Evolutionary conservation across 2,113 vertebrate genomes (phyloP), one percentile per base, ranked within the genome.

Genomic region (Percina caprodes): DNA sequence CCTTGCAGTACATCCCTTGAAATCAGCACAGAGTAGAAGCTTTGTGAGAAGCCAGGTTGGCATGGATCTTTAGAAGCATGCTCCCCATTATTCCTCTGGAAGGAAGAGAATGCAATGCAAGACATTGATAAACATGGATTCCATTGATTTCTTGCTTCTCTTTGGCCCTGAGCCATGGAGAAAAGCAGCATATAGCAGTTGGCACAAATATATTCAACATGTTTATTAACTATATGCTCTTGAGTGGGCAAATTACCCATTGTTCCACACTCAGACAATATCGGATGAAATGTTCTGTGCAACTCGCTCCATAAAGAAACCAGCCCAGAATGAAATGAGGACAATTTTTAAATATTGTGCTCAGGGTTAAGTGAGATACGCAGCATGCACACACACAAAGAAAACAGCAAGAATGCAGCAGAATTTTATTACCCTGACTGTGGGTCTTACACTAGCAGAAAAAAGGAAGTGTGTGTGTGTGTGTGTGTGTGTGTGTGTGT

Each of bases 1-100:
- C 91, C 88, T 90, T 89, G 90, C 84, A 94, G 82, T 91, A 94
- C 90, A 93, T 95, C 93, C 94, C 89, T 94, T 78, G 94, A 91
- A 92, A 95, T 87, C 79, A 91, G 85, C 86, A 95, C 79, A 55
- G 94, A 93, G 88, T 95, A 95, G 92, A 94, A 94, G 89, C 92
- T 95, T 86, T 95, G 94, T 51, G 94, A 93, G 91, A 95, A 95
- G 89, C 95, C 95, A 24, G 95, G 90, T 88, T 62, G 91, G 80
- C 95, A 95, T 71, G 92, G 93, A 72, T 74, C 88, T 78, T 83
- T 80, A 82, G 92, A 77, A 72, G 89, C 86, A 42, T 80, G 90
- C 67, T 91, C 93, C 71, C 92, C 95, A 86, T 94, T 94, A 95
- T 89, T 94, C 89, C 86, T 90, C 95, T 95, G 75, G 30, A 92